A percentile compares a stretch with the other conserved stretches of the same genome.
phyloP scores from a whole-genome alignment of 2,113 vertebrate genomes.

The Melierax canorus region DNA sequence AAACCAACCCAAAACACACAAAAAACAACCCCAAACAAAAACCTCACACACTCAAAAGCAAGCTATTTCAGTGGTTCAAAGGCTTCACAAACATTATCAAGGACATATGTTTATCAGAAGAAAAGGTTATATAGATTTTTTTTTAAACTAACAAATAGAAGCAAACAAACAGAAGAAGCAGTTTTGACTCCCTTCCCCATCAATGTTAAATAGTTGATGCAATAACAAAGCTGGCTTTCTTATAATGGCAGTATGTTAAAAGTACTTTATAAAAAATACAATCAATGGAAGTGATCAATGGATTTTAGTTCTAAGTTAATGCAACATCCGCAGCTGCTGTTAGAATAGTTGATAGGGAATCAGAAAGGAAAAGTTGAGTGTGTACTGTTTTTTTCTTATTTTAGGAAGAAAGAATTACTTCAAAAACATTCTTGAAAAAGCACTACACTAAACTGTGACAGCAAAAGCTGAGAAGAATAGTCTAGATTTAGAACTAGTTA shows the following conservation, averaged over 20 bases:
- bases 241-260: neutral
- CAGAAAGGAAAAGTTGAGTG: neutral
- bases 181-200: neutral
- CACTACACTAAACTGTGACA: neutral
- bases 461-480: neutral
- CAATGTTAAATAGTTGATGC: neutral
- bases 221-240: neutral
- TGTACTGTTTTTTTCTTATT: neutral
- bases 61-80: neutral
- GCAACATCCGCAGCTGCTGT: neutral
- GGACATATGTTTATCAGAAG: neutral
- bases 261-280: neutral
- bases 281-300: neutral
- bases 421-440: neutral
- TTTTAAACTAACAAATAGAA: neutral
- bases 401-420: neutral
- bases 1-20: neutral
- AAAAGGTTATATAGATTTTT: neutral
- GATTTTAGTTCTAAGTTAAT: neutral
- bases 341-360: neutral
- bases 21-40: neutral
- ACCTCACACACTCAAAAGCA: neutral
- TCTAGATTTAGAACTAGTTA: neutral
- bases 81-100: neutral
- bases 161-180: neutral